phyloP scores from a whole-genome alignment of 2,797 vertebrate species.

The Catamblyrhynchus diadema region DNA sequence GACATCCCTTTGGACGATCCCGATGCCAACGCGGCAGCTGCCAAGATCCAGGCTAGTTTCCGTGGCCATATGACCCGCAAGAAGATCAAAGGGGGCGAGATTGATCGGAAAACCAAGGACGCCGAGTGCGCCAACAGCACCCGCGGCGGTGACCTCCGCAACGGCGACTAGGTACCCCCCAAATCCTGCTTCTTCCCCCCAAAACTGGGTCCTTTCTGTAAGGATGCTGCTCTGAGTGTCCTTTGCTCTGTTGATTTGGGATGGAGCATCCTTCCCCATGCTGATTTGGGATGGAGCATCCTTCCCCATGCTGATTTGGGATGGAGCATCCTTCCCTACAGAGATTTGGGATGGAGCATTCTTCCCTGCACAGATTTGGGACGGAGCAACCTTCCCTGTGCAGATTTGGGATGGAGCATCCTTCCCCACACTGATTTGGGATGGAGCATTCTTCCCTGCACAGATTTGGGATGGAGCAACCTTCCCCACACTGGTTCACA shows the following conservation, averaged over 20 bases:
- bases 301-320: neutral
- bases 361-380: accelerated
- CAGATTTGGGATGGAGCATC: neutral
- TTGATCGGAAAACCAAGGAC: conserved; percentile 83
- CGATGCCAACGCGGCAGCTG: conserved; percentile 93
- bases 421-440: accelerated
- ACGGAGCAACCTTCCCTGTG: accelerated
- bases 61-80: conserved; percentile 98
- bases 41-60: conserved; percentile 98
- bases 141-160: conserved; percentile 71
- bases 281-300: neutral
- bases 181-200: accelerated
- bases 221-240: neutral
- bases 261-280: neutral
- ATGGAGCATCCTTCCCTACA: accelerated
- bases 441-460: accelerated
- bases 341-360: neutral
- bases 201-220: accelerated
- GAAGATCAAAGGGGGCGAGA: conserved; percentile 94
- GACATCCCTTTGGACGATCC: conserved; percentile 97
- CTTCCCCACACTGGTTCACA: accelerated
- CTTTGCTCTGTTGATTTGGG: neutral
- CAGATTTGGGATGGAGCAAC: neutral
- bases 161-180: conserved; percentile 72
- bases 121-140: conserved; percentile 88